Evolutionary conservation across 2,113 vertebrate genomes (phyloP).

Genomic region (Erinaceus europaeus): DNA sequence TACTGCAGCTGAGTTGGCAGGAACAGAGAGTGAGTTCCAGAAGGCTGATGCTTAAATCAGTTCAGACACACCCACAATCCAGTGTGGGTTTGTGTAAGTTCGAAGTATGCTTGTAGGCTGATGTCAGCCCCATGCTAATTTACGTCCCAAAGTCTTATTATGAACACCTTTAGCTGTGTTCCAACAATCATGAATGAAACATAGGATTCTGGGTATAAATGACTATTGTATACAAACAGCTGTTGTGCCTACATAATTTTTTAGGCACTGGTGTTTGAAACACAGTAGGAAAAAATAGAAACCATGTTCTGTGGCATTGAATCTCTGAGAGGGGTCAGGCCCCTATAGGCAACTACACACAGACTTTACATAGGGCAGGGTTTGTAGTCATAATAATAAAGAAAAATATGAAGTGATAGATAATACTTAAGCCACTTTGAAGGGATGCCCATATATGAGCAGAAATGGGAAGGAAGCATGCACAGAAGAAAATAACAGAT

Average conservation of each 20-base stretch:
- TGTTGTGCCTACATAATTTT: background rate
- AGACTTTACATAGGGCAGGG: background rate
- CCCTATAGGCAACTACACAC: background rate
- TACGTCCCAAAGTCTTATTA: too few species aligned
- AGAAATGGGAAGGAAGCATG: background rate
- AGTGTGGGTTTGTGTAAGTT: too few species aligned
- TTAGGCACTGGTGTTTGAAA: background rate
- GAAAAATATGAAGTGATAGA: background rate
- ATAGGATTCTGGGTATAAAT: background rate
- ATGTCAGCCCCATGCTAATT: too few species aligned
- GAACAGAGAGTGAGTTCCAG: too few species aligned
- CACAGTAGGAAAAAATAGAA: background rate
- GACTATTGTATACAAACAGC: background rate
- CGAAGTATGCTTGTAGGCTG: too few species aligned
- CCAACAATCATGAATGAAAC: background rate
- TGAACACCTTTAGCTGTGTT: too few species aligned
- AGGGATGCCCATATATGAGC: background rate
- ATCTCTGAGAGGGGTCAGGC: background rate
- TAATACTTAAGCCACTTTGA: background rate
- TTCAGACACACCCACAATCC: too few species aligned
- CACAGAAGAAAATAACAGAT: background rate
- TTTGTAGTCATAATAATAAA: background rate
- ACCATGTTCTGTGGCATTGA: background rate
- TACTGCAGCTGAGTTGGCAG: too few species aligned
- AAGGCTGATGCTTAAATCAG: too few species aligned